Base-by-base conservation (phyloP, 2,888 invertebrate genomes). In the Campoplex capitator region DNA sequence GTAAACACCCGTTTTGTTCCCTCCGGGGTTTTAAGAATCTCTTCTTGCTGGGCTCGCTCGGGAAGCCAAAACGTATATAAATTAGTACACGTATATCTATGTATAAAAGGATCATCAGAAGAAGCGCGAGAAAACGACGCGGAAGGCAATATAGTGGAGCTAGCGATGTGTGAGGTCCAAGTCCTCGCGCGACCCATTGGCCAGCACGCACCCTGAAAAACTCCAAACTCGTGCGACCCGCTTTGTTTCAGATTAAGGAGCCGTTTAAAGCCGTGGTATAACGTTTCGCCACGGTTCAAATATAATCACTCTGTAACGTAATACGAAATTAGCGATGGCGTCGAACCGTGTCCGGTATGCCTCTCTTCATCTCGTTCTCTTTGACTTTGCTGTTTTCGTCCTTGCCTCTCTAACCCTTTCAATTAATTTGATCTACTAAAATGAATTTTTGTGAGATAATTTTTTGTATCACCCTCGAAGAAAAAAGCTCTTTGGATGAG, bases 201-300 rank as follows among this genome's bases (percentile, higher is more conserved):
- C 87, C 73, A 65, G 81, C 77, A 76, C 85, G 83, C 84, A 84
- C 70, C 65, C 79, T 85, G 62, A 88, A 89, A 77, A 70, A 83
- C 76, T 77, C 68, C 74, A 70, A 78, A 58, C 23, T 68, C 68
- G 54, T 74, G 74, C 86, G 86, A 76, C 89, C 90, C 91, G 89
- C 91, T 91, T 91, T 90, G 92, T 92, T 91, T 92, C 91, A 90
- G 90, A 92, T 92, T 91, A 91, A 91, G 87, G 90, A 90, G 88
- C 90, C 91, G 88, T 88, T 91, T 88, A 88, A 92, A 90, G 90
- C 89, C 91, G 88, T 48, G 82, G 83, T 90, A 90, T 91, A 89
- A 89, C 92, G 90, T 92, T 92, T 91, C 92, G 87, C 83, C 88
- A 83, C 74, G 77, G 77, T 86, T 74, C 87, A 86, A 89, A 89